Evolutionary conservation across 2,888 invertebrate species (phyloP).

Genomic region (Chalcosyrphus nemorum): DNA sequence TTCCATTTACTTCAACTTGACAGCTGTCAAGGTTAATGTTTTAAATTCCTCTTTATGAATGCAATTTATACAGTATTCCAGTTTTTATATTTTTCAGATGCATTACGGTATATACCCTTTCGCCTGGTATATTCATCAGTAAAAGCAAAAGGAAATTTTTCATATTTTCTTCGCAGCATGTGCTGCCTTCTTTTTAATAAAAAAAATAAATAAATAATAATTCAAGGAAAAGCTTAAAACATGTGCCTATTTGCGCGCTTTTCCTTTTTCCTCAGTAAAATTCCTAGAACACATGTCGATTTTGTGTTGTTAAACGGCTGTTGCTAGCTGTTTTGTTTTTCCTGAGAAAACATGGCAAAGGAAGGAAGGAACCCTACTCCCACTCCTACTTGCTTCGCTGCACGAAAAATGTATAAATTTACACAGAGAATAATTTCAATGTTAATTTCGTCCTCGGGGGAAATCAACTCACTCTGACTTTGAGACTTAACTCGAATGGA

Average conservation of each 20-base stretch:
- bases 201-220: not conserved
- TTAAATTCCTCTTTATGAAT: too few relatives aligned
- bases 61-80: too few relatives aligned
- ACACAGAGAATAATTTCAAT: conserved; percentile 33
- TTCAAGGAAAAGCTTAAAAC: conserved; percentile 10
- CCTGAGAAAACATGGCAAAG: too few relatives aligned
- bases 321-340: too few relatives aligned
- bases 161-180: too few relatives aligned
- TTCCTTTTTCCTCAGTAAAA: not conserved
- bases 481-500: conserved; percentile 29
- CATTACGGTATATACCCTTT: too few relatives aligned
- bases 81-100: too few relatives aligned
- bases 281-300: conserved; percentile 17
- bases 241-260: not conserved
- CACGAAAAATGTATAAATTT: conserved; percentile 7
- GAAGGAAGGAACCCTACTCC: not conserved
- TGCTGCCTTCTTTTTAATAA: not conserved
- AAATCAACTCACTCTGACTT: conserved; percentile 35
- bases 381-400: not conserved
- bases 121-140: too few relatives aligned
- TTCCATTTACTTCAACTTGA: too few relatives aligned
- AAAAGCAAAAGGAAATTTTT: not conserved
- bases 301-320: conserved; percentile 29
- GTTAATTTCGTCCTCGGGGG: conserved; percentile 35
- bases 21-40: too few relatives aligned